These are phyloP conservation scores for Lathronympha strigana DNA, from an alignment of 2,888 invertebrate genomes.

Conservation along the genomic window DNA sequence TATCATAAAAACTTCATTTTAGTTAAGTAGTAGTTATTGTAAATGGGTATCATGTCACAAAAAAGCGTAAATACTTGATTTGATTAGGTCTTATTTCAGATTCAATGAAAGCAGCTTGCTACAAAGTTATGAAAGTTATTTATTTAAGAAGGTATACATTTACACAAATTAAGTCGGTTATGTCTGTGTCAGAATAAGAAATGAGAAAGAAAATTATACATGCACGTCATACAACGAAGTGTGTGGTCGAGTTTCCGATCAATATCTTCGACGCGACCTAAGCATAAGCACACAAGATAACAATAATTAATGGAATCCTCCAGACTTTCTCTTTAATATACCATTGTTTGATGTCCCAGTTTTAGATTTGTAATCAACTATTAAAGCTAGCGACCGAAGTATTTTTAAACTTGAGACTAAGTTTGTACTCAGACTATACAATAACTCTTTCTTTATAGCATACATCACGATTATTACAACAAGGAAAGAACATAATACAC, in stretches of 20 bases:
- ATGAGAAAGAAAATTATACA: neutral
- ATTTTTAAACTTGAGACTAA: neutral
- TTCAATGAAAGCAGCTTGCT: too few species aligned
- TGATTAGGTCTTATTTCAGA: too few species aligned
- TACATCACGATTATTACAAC: too few species aligned
- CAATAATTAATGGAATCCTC: conserved; percentile 7
- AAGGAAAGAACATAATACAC: too few species aligned
- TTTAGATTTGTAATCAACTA: conserved; percentile 21
- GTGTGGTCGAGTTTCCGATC: conserved; percentile 21
- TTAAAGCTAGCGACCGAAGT: conserved; percentile 2
- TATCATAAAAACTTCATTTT: too few species aligned
- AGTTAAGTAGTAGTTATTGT: too few species aligned
- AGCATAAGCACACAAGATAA: conserved; percentile 13
- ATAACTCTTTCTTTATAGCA: too few species aligned
- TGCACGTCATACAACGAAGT: conserved; percentile 15
- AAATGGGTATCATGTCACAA: too few species aligned
- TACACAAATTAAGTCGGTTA: neutral
- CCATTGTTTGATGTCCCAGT: conserved; percentile 29
- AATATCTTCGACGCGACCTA: conserved; percentile 12
- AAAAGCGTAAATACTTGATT: too few species aligned
- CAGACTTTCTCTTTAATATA: conserved; percentile 24
- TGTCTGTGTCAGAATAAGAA: neutral
- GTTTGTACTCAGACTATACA: neutral
- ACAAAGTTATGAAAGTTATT: too few species aligned
- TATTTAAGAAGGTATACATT: neutral